Conservation (phyloP, 2,797 vertebrate genomes). For the Cyclopterus lumpus region DNA sequence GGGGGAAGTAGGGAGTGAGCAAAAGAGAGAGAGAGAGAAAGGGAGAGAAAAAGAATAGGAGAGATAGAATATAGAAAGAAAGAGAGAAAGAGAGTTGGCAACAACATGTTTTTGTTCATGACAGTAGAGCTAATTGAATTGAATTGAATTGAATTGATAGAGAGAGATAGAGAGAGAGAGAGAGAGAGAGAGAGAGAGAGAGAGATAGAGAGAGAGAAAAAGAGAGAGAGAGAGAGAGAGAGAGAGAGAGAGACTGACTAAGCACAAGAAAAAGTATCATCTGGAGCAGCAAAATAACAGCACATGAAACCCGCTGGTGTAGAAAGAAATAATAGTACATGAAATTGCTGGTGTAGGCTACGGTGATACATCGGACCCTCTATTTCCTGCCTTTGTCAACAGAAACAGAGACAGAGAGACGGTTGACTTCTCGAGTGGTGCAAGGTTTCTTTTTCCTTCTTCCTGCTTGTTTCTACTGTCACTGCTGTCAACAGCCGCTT, state of each 20-base stretch:
- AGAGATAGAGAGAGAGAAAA: no score
- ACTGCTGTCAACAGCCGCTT: constrained; percentile 63
- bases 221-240: background rate
- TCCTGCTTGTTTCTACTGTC: constrained; percentile 54
- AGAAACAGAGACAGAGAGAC: constrained; percentile 21
- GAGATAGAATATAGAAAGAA: no score
- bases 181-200: background rate
- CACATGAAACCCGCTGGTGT: constrained; percentile 27
- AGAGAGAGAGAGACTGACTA: background rate
- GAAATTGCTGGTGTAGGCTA: constrained; percentile 40
- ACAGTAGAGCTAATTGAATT: no score
- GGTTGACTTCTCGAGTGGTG: constrained; percentile 49
- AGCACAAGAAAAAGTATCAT: background rate
- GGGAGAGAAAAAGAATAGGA: no score
- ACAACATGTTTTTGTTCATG: no score
- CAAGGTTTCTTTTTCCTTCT: constrained; percentile 40
- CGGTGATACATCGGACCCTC: constrained; percentile 28
- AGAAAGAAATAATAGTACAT: constrained; percentile 22
- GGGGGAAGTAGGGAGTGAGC: background rate
- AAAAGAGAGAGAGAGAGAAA: background rate
- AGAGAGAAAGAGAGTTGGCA: no score
- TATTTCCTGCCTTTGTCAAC: constrained; percentile 35
- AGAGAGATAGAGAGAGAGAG: background rate
- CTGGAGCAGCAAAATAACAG: constrained; percentile 38
- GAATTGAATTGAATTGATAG: background rate